A percentile compares a stretch with the other conserved stretches of the same genome.
phyloP scores from a whole-genome alignment of 64 coral and sea anemone species.

The Porites lutea region DNA sequence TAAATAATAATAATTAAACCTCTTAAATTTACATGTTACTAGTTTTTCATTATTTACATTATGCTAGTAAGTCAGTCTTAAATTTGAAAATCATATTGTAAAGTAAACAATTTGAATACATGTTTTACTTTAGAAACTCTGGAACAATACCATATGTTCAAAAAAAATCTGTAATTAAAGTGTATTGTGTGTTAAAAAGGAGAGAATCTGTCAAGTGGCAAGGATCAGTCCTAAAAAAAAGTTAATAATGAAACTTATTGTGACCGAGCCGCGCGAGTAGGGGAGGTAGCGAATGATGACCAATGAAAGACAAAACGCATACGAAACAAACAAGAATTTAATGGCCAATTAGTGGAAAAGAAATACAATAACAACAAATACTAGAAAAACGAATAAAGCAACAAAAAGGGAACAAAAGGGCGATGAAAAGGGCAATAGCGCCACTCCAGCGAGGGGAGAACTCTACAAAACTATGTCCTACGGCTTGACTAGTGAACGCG shows the following conservation, averaged over 20 bases:
- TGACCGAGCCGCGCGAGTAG: too few species aligned
- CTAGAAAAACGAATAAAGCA: too few species aligned
- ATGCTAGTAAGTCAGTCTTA: constrained; percentile 7
- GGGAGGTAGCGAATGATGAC: too few species aligned
- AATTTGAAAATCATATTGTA: constrained; percentile 19
- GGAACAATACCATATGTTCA: constrained; percentile 14
- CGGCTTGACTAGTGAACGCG: too few species aligned
- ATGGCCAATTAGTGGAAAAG: too few species aligned
- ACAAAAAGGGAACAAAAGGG: too few species aligned
- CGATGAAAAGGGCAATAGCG: too few species aligned
- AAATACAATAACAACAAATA: too few species aligned
- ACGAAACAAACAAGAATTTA: too few species aligned
- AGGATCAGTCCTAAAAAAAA: constrained; percentile 1
- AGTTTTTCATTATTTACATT: neutral
- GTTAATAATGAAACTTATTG: neutral
- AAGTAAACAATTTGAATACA: constrained; percentile 10
- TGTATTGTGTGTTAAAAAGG: neutral
- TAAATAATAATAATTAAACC: neutral
- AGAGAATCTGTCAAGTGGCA: neutral
- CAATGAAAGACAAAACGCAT: too few species aligned
- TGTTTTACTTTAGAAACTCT: constrained; percentile 10
- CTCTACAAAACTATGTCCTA: too few species aligned
- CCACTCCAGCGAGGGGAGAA: too few species aligned
- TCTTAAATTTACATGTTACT: constrained; percentile 13
- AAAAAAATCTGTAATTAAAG: neutral